phyloP scores from a whole-genome alignment of 2,888 invertebrate genomes.

The Timandra comae region DNA sequence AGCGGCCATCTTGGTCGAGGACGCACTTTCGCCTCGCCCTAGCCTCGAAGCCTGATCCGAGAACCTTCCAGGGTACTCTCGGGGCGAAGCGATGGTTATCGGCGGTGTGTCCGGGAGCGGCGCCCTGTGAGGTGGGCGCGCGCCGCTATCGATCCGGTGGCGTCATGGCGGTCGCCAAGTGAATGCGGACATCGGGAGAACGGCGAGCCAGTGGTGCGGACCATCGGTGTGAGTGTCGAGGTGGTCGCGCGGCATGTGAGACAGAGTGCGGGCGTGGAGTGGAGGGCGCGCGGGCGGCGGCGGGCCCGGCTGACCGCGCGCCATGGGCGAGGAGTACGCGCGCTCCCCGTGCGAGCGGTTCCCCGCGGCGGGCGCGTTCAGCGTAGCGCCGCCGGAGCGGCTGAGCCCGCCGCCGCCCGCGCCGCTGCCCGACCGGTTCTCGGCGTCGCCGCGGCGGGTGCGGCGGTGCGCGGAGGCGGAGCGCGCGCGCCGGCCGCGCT shows the following conservation, averaged over 20 bases:
- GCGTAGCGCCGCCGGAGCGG: constrained; percentile 80
- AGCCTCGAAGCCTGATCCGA: constrained; percentile 55
- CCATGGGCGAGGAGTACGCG: constrained; percentile 74
- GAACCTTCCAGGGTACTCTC: constrained; percentile 36
- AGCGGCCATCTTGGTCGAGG: constrained; percentile 73
- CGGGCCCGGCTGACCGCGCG: constrained; percentile 70
- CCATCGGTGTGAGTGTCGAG: constrained; percentile 58
- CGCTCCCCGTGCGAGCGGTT: constrained; percentile 75
- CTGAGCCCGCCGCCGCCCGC: constrained; percentile 80
- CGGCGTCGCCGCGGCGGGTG: constrained; percentile 77
- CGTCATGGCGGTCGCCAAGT: constrained; percentile 69
- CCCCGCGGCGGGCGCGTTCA: constrained; percentile 75
- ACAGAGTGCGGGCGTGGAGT: constrained; percentile 48
- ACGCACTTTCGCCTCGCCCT: constrained; percentile 73
- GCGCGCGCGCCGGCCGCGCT: constrained; percentile 78
- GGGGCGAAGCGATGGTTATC: constrained; percentile 49
- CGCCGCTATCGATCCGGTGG: constrained; percentile 70
- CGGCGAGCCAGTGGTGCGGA: constrained; percentile 48
- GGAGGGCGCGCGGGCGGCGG: constrained; percentile 70
- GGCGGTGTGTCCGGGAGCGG: constrained; percentile 51
- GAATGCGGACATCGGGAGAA: constrained; percentile 71
- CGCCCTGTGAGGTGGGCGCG: constrained; percentile 61
- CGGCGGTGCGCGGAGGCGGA: constrained; percentile 81
- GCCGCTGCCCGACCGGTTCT: constrained; percentile 76
- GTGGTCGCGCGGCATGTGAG: constrained; percentile 69